Evolutionary conservation across 2,113 vertebrate genomes (phyloP), one percentile per base, ranked within the genome.

Genomic region (Corythaeola cristata): DNA sequence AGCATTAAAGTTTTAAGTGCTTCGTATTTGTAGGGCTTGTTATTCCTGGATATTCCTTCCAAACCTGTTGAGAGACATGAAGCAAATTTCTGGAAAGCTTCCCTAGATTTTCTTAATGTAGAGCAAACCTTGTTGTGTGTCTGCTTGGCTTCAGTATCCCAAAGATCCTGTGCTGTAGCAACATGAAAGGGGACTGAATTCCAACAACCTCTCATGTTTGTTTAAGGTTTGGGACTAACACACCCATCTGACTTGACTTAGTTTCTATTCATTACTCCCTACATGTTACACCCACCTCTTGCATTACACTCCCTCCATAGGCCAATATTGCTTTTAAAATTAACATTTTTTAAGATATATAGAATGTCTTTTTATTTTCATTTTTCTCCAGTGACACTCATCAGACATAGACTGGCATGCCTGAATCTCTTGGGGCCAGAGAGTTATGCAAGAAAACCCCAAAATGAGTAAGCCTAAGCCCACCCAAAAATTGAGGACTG

Each of bases 1-100:
- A 90, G 90, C 68, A 90, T 92, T 94, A 83, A 96, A 60, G 68
- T 69, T 80, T 95, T 81, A 96, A 93, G 90, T 84, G 66, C 39
- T 94, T n/a, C 10, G 0, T n/a, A 3, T 93, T 96, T 86, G 75
- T 49, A 56, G 39, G 92, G 56, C 5, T 94, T 96, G 83, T 96
- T 96, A 86, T 96, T 95, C 68, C 96, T 93, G 93, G 90, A 92
- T 94, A 87, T 95, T 96, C 88, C 69, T 92, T 81, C 83, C 76
- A n/a, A 84, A 80, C 52, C 80, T 45, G 85, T 56, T 81, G 88
- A 95, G 85, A 96, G 93, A 96, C 93, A 23, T 5, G 85, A 87
- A 95, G 66, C 68, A 86, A 93, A 95, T 68, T 93, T 81, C 90
- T 96, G 95, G 93, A 90, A 93, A 52, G 59, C 19, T 89, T 95